Conservation (phyloP, 2,888 invertebrate species). For the Cheilosia impressa region DNA sequence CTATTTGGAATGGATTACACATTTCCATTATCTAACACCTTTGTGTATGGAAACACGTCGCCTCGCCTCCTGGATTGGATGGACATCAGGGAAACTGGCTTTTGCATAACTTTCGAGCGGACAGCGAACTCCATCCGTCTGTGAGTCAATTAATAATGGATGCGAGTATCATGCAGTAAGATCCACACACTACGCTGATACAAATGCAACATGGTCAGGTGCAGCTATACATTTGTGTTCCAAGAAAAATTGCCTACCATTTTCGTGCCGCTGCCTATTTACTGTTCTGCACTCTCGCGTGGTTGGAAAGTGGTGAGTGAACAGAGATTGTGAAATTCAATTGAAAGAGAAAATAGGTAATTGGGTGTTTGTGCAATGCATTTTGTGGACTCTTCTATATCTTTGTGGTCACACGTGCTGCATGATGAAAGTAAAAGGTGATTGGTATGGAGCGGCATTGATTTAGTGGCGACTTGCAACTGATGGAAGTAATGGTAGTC, state of each 20-base stretch:
- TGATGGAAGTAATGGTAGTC: background rate
- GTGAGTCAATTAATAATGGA: constrained; percentile 35
- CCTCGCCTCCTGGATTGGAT: background rate
- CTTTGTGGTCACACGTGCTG: constrained; percentile 17
- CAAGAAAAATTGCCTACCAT: constrained; percentile 52
- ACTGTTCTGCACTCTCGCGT: constrained; percentile 1
- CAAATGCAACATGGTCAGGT: constrained; percentile 37
- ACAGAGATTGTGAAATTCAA: constrained; percentile 20
- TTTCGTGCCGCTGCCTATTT: constrained; percentile 8
- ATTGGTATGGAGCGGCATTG: background rate
- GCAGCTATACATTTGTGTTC: constrained; percentile 16
- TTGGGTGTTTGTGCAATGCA: constrained; percentile 44
- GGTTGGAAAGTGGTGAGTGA: constrained; percentile 24
- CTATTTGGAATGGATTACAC: constrained; percentile 34
- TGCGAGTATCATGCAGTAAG: constrained; percentile 10
- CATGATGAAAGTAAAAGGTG: constrained; percentile 17
- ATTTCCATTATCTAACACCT: constrained; percentile 53
- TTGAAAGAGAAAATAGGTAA: constrained; percentile 53
- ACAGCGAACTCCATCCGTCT: constrained; percentile 2
- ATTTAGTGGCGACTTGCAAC: background rate
- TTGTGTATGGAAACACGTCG: background rate
- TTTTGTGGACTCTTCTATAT: constrained; percentile 14
- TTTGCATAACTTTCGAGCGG: constrained; percentile 52
- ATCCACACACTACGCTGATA: constrained; percentile 24
- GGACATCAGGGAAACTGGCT: constrained; percentile 1